phyloP scores from a whole-genome alignment of 2,888 invertebrate species.

The Anarsia innoxiella region DNA sequence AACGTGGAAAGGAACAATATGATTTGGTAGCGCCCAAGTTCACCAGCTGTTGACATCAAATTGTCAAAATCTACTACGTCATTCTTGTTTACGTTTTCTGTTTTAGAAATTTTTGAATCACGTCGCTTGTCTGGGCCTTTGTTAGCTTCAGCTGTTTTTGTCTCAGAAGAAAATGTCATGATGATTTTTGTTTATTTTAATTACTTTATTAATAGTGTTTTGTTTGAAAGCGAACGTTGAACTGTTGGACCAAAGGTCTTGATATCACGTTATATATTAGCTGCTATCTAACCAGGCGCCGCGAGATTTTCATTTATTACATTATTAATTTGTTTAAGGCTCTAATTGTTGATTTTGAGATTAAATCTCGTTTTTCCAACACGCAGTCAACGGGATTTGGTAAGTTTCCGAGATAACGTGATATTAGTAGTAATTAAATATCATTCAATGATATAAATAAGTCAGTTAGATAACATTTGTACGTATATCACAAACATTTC shows the following conservation, averaged over 20 bases:
- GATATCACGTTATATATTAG: conserved; percentile 1
- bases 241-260: conserved; percentile 1
- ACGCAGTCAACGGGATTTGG: neutral
- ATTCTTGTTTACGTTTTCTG: conserved; percentile 16
- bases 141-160: too few species aligned
- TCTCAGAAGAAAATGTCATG: too few species aligned
- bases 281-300: conserved; percentile 3
- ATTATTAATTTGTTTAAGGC: neutral
- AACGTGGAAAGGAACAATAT: conserved; percentile 31
- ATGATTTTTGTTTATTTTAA: too few species aligned
- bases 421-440: too few species aligned
- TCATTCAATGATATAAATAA: too few species aligned
- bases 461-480: too few species aligned
- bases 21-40: conserved; percentile 36
- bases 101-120: conserved; percentile 1
- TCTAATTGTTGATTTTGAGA: neutral
- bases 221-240: conserved; percentile 1
- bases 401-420: neutral
- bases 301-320: too few species aligned
- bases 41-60: conserved; percentile 34
- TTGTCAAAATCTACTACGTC: conserved; percentile 34
- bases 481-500: too few species aligned
- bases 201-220: neutral
- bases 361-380: neutral
- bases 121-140: conserved; percentile 9